These are phyloP conservation scores for Orientallactaga bullata DNA, from an alignment of 2,113 vertebrate species.

Conservation along the genomic window DNA sequence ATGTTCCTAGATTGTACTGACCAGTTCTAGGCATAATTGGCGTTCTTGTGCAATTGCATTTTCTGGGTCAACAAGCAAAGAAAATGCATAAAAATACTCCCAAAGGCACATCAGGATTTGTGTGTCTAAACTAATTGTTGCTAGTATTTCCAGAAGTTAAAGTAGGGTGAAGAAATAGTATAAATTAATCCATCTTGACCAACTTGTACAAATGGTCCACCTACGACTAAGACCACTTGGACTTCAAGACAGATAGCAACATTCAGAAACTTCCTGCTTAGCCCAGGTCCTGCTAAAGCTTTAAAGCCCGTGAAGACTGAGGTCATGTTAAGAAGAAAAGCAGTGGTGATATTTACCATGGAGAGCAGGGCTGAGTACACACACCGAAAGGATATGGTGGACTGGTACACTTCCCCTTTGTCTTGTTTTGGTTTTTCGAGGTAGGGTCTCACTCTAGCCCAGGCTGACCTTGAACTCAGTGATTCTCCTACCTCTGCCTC, in stretches of 20 bases:
- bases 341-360: not conserved
- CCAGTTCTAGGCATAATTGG: not conserved
- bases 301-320: not conserved
- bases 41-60: not conserved
- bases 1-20: not conserved
- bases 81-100: not conserved
- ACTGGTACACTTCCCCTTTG: not conserved
- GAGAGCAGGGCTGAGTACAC: not conserved
- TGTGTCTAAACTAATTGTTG: not conserved
- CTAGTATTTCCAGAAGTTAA: conserved; percentile 47
- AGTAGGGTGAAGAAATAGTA: not conserved
- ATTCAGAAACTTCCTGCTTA: not conserved
- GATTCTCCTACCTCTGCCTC: no score
- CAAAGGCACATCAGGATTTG: conserved; percentile 6
- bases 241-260: not conserved
- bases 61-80: conserved; percentile 46
- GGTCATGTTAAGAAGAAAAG: not conserved
- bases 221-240: not conserved
- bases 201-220: not conserved
- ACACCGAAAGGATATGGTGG: not conserved
- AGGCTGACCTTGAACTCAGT: no score
- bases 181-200: not conserved
- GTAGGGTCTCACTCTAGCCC: no score
- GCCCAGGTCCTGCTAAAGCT: not conserved
- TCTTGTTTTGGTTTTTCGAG: no score